Conservation (phyloP, 1,140 invertebrate species). For the Drosophila mojavensis region DNA sequence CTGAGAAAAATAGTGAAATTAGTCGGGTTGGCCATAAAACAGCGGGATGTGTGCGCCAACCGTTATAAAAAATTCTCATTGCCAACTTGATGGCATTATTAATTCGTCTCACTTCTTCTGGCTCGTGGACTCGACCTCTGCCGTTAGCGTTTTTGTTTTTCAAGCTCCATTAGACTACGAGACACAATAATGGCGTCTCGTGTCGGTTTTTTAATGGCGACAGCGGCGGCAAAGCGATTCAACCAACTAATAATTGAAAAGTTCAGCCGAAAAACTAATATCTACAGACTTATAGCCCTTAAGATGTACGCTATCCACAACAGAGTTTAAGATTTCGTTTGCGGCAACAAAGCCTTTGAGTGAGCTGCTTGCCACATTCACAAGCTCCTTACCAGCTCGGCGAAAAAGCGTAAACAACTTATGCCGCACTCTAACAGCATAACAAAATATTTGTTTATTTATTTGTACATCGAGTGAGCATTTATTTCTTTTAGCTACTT, state of each 20-base stretch:
- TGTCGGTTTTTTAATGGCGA: constrained; percentile 52
- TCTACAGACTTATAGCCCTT: not conserved
- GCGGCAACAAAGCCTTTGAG: too few species aligned
- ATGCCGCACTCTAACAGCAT: not conserved
- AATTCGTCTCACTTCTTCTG: constrained; percentile 63
- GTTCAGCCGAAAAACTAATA: constrained; percentile 12
- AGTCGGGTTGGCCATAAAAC: constrained; percentile 59
- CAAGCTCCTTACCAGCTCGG: not conserved
- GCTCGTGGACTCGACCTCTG: not conserved
- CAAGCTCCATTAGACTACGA: constrained; percentile 59
- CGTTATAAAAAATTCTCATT: constrained; percentile 64
- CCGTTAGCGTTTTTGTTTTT: constrained; percentile 30
- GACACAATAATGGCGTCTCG: constrained; percentile 64
- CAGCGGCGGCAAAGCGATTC: constrained; percentile 18
- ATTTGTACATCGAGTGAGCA: not conserved
- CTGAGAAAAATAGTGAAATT: constrained; percentile 60
- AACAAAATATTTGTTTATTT: not conserved
- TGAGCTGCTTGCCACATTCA: not conserved
- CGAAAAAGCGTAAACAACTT: not conserved
- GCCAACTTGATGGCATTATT: constrained; percentile 56
- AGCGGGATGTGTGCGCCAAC: constrained; percentile 39
- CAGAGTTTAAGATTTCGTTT: too few species aligned
- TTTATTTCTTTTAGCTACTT: not conserved
- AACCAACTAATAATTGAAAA: constrained; percentile 28
- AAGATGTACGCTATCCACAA: too few species aligned